Evolutionary conservation across 2,888 invertebrate species (phyloP), one percentile per base, ranked within the genome.

Genomic region (Harpagoxenus sublaevis): DNA sequence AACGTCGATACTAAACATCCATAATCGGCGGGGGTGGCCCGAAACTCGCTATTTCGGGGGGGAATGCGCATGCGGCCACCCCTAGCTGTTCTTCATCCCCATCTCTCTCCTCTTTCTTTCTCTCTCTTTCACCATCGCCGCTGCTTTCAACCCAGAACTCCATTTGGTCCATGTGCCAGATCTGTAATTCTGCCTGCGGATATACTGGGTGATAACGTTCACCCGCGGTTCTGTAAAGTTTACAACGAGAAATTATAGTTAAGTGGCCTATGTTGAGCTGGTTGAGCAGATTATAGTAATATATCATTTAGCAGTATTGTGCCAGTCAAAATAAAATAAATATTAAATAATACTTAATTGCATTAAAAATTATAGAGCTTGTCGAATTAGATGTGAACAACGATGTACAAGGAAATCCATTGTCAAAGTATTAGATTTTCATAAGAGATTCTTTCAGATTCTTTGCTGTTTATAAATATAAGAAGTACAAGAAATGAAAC

Each of bases 1-100:
- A 71, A 71, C 73, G 79, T 81, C 79, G 73, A 81, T 81, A 81
- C 79, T 81, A 81, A 81, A 81, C 73, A 81, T 81, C 79, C 73
- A 81, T 81, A 81, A 81, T 71, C 79, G 57, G 79, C 79, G 48
- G 45, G 60, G 79, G 73, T 81, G 71, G 42, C 42, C 18, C 60
- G 60, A 71, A 60, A 60, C 48, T 71, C 35, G 71, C 79, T 81
- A 12, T 81, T 79, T 60, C 48, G 79, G 60, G 55, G 55, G 62
- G 55, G 73, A 39, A 71, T 81, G 79, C 79, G 79, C 79, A 81
- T 81, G 79, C 79, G 79, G 73, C 48, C 39, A 60, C 53, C 73
- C 74, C 15, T 23, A 23, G 23, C 48, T 51, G 23, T 48, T 48
- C 48, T 35, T 39, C n/a, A 39, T 15, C 10, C 18, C 51, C 18